Percentiles rank a stretch among this genome's conserved stretches.
These are phyloP conservation scores for Drosophila biarmipes DNA, from an alignment of 1,140 invertebrate genomes.

Conservation along the genomic window DNA sequence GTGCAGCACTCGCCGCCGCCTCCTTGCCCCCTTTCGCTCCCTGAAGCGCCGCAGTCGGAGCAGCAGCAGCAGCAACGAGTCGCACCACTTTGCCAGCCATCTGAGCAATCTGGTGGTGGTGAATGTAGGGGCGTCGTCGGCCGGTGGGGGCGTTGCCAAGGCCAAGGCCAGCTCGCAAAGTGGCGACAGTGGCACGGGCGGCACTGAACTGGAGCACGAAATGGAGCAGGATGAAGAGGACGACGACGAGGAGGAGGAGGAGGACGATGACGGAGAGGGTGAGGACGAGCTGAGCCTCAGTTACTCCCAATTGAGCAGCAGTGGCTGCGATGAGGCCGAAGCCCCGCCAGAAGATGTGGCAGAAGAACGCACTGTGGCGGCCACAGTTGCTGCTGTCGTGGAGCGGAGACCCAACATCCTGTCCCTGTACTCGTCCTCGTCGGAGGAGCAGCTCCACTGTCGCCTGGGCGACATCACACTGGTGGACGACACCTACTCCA, in stretches of 20 bases:
- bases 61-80: slow-evolving; percentile 81
- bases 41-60: slow-evolving; percentile 80
- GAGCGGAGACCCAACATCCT: slow-evolving; percentile 62
- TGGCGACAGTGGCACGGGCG: slow-evolving; percentile 78
- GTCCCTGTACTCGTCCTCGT: slow-evolving; percentile 72
- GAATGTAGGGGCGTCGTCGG: slow-evolving; percentile 43
- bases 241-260: slow-evolving; percentile 36
- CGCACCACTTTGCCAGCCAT: slow-evolving; percentile 59
- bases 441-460: slow-evolving; percentile 73
- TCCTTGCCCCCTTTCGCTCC: slow-evolving; percentile 77
- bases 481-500: slow-evolving; percentile 81
- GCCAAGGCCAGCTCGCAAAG: slow-evolving; percentile 75
- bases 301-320: slow-evolving; percentile 79
- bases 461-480: slow-evolving; percentile 80
- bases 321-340: slow-evolving; percentile 68
- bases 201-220: slow-evolving; percentile 79
- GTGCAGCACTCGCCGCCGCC: slow-evolving; percentile 64
- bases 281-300: slow-evolving; percentile 74
- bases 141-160: slow-evolving; percentile 12
- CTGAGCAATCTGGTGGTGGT: slow-evolving; percentile 49
- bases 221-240: slow-evolving; percentile 66
- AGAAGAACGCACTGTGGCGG: slow-evolving; percentile 1
- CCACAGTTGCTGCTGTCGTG: slow-evolving; percentile 27
- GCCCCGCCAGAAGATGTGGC: slow-evolving; percentile 13
- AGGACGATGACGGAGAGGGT: slow-evolving; percentile 36